Base-by-base conservation (phyloP, 2,888 invertebrate species). In the Hedychridium roseum region DNA sequence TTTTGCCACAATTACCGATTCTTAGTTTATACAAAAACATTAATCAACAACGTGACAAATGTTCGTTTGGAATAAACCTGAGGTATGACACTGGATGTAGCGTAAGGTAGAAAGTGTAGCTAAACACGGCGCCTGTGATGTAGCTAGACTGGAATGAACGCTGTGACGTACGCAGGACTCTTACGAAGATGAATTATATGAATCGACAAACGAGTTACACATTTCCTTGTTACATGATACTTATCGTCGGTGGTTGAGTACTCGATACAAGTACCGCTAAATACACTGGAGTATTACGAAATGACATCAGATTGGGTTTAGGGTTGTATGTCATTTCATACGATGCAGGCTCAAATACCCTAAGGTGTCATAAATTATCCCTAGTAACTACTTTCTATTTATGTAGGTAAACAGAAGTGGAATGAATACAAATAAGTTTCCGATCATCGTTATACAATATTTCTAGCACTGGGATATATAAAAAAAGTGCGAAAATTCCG, bases 51-150 rank as follows among this genome's bases (percentile, higher is more conserved):
- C 41, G 44, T 50, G 52, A 59, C 51, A 54, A 60, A 59, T 63
- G 65, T 68, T 66, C 58, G 61, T 60, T 68, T 63, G 14, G 14
- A 28, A 28, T 28, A 44, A 34, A 50, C 28, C 26, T 34, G 40
- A 38, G 53, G 49, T 53, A 57, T 52, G 65, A 58, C 57, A 59
- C 55, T 58, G 58, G 60, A 61, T 43, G 52, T 59, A 69, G 64
- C 52, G 42, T 66, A 64, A 68, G 64, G 47, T 66, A 68, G 65
- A 62, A 53, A 64, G 59, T 61, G 60, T 71, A 72, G 71, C 64
- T 70, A 68, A 64, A 73, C 64, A 69, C 68, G 60, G 64, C 66
- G 71, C 68, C 70, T 73, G 73, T 72, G 73, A 73, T 71, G 70
- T 72, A 73, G 73, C 71, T 73, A 70, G 68, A 66, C 54, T 64